Percentiles rank a stretch among this genome's conserved stretches.
phyloP scores from a whole-genome alignment of 2,888 invertebrate genomes.

The Pteria penguin region DNA sequence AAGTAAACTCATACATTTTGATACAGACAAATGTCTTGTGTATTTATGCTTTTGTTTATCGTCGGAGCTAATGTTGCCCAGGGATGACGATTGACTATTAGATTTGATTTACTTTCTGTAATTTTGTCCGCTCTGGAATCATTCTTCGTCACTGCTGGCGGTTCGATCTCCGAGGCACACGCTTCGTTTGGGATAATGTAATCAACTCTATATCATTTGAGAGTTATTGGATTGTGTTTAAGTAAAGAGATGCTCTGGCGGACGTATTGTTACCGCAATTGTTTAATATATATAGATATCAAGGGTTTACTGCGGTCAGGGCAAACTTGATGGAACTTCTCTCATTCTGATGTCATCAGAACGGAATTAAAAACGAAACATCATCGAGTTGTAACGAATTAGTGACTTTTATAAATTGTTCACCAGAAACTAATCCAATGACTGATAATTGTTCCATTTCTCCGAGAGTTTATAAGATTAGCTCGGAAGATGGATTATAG shows the following conservation, averaged over 20 bases:
- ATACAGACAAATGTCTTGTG: neutral
- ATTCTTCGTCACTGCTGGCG: neutral
- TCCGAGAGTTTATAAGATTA: no score
- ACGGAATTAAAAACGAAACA: no score
- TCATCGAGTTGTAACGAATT: no score
- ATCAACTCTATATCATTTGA: conserved; percentile 11
- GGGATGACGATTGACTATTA: neutral
- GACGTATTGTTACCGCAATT: neutral
- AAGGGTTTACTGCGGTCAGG: conserved; percentile 5
- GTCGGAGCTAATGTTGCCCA: neutral
- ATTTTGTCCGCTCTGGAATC: neutral
- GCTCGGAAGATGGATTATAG: conserved; percentile 6
- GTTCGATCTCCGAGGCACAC: neutral
- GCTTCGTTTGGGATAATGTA: neutral
- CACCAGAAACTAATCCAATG: no score
- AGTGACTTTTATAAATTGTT: no score
- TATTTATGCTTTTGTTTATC: neutral
- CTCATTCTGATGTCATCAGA: no score
- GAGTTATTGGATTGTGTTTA: neutral
- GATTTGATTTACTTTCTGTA: neutral
- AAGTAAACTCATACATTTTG: neutral
- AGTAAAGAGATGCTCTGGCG: neutral
- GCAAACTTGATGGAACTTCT: neutral
- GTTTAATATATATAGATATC: neutral
- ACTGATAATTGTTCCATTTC: no score